A percentile compares a stretch with the other conserved stretches of the same genome.
Evolutionary conservation across 2,797 vertebrate species (phyloP).

Genomic region (Poeciliopsis turneri): DNA sequence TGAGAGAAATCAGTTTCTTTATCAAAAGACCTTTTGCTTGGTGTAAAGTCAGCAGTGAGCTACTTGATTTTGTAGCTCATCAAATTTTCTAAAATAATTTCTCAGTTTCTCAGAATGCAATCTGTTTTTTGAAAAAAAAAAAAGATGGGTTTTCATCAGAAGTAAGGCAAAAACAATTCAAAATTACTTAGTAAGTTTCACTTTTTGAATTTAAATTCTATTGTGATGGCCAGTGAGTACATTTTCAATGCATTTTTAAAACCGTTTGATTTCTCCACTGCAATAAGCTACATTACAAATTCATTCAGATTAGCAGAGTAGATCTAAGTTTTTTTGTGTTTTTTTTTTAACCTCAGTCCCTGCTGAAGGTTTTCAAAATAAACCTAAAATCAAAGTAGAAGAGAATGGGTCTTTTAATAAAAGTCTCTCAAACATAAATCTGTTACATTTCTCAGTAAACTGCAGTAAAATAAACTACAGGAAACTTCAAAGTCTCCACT

Average conservation of each 20-base stretch:
- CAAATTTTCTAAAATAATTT: neutral
- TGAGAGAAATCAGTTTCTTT: neutral
- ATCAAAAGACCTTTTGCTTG: neutral
- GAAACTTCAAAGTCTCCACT: slow-evolving; percentile 20
- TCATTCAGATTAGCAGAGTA: neutral
- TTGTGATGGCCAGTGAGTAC: neutral
- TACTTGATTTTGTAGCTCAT: neutral
- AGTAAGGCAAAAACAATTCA: neutral
- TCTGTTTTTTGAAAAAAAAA: neutral
- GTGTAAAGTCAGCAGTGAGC: neutral
- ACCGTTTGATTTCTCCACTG: neutral
- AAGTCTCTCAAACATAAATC: slow-evolving; percentile 31
- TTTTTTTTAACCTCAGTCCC: too few relatives aligned
- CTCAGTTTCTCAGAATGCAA: neutral
- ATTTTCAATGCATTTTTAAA: neutral
- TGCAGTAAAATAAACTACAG: slow-evolving; percentile 28
- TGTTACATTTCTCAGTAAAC: slow-evolving; percentile 37
- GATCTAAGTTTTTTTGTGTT: too few relatives aligned
- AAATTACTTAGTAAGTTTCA: neutral
- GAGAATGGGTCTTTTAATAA: neutral
- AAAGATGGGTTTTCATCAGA: neutral
- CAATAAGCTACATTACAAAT: neutral
- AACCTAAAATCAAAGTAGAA: neutral
- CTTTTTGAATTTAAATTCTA: neutral
- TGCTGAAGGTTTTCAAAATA: neutral